Conservation (phyloP, 2,888 invertebrate genomes). For the Tribolium freemani region DNA sequence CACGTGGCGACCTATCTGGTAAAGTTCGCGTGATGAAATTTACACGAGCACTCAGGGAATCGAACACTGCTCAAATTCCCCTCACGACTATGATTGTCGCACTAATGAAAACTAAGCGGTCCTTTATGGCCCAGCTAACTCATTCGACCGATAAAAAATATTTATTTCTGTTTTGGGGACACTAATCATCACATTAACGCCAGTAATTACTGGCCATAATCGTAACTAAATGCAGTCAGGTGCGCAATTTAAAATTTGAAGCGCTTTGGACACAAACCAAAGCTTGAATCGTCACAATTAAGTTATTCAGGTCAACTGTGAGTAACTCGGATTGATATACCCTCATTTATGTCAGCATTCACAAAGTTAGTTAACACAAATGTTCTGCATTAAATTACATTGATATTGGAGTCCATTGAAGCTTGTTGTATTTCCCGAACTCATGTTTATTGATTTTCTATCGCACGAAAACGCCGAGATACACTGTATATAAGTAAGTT, state of each 20-base stretch:
- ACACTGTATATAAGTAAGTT: background rate
- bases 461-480: background rate
- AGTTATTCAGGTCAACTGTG: background rate
- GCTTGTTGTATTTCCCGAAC: constrained; percentile 8
- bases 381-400: background rate
- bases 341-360: background rate
- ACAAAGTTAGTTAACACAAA: background rate
- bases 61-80: constrained; percentile 42
- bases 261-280: background rate
- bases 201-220: background rate
- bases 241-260: background rate
- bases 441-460: constrained; percentile 15
- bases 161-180: background rate
- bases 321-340: background rate
- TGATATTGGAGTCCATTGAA: background rate
- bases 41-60: constrained; percentile 43
- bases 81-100: constrained; percentile 46
- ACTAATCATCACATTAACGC: background rate
- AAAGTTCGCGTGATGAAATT: constrained; percentile 45
- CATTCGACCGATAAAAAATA: constrained; percentile 4
- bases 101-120: constrained; percentile 44
- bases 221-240: background rate
- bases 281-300: background rate
- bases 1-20: constrained; percentile 40
- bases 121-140: constrained; percentile 35